Evolutionary conservation across 2,888 invertebrate species (phyloP), one percentile per base, ranked within the genome.

Genomic region (Lutraria lutraria): DNA sequence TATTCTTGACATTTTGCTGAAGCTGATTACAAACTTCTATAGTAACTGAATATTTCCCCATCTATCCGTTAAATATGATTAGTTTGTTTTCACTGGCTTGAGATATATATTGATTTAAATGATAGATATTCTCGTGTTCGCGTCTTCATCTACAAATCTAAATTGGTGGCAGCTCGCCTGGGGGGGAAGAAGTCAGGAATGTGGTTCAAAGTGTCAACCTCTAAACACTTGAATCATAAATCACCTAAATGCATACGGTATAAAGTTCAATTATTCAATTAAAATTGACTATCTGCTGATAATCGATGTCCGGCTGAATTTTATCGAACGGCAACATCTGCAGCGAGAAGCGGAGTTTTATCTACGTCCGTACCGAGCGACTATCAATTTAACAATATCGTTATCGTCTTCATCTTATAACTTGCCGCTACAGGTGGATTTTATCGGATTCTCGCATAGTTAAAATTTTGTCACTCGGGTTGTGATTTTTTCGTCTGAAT

Each of bases 311-410:
- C 76, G 76, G 76, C 76, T 16, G 10, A 34, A n/a, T 43, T 81
- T 82, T 87, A 87, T 83, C 87, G 76, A 56, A 52, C 60, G 81
- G 60, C 31, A 82, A 82, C 87, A 87, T 87, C 87, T 87, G 87
- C 83, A 83, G 19, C 81, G 52, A 72, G 43, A 52, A 81, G 15
- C 76, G 43, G 81, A 72, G 13, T 56, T 31, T 82, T 87, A 87
- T 87, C 87, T 87, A 88, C 56, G 87, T 88, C 83, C 87, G 87
- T 60, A 56, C 43, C 63, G 34, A 31, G 19, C 76, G 79, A 79
- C 85, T 85, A 85, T 85, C 80, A 85, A 60, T 80, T 83, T 53
- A 83, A 88, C 87, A 88, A 88, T 84, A 88, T 88, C 83, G 79
- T 84, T 88, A 88, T 88, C 87, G 80, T 88, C 87, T 25, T 13